These are phyloP conservation scores for Cygnus buccinator DNA, from an alignment of 2,113 vertebrate genomes.

Conservation along the genomic window DNA sequence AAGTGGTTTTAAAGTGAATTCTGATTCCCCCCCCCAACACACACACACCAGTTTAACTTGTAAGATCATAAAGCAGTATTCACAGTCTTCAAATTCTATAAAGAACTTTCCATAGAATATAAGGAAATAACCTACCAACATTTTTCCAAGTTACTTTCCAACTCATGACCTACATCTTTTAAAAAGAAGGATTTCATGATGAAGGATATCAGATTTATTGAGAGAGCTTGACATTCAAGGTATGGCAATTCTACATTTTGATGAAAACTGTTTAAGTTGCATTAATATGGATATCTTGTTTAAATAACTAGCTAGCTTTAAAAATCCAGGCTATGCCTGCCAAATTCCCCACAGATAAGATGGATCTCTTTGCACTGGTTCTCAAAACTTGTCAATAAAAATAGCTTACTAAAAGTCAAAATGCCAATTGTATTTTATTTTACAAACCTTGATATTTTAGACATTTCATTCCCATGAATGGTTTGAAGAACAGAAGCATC, in stretches of 20 bases:
- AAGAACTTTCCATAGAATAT: background rate
- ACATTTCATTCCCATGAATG: slow-evolving; percentile 76
- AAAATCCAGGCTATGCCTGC: background rate
- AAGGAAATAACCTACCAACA: rapidly evolving
- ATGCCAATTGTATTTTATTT: background rate
- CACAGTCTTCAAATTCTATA: background rate
- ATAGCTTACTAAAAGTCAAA: background rate
- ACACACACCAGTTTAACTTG: background rate
- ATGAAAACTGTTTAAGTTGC: background rate
- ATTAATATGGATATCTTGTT: background rate
- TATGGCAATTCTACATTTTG: background rate
- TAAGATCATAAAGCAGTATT: background rate
- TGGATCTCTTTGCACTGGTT: background rate
- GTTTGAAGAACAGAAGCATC: slow-evolving; percentile 75
- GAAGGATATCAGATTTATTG: background rate
- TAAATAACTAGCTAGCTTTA: background rate
- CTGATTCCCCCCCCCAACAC: background rate
- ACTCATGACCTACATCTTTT: background rate
- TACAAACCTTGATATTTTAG: slow-evolving; percentile 78
- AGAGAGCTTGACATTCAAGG: background rate
- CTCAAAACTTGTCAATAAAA: background rate
- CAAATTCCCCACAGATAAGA: background rate
- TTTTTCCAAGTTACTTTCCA: background rate
- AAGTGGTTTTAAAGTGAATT: background rate
- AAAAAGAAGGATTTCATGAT: background rate